Base-by-base conservation (phyloP, 2,797 vertebrate species). In the Alcedo atthis region DNA sequence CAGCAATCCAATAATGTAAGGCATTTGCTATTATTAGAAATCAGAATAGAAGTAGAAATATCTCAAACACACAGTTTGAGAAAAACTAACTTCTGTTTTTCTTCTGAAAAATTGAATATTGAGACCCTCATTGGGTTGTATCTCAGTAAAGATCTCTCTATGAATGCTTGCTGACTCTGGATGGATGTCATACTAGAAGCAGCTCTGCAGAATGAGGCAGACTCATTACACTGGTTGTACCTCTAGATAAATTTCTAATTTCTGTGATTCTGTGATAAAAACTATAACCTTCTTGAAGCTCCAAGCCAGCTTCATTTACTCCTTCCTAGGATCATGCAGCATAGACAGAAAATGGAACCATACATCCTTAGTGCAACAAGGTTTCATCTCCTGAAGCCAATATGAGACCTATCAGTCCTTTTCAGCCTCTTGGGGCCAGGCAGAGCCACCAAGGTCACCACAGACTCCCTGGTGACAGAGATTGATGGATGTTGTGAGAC, bases 401-500 rank as follows among this genome's bases (percentile, higher is more conserved):
- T 5, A 3, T 19, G n/a, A 11, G 13, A 51, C 3, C 9, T 25
- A 9, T 33, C 8, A n/a, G 7, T n/a, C 45, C 21, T 53, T 43
- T 67, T 46, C 33, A 30, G 17, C 15, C 21, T 66, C 35, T 13
- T 0, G 21, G 32, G 12, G 17, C 14, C 25, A 32, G 43, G n/a
- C 28, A 67, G 28, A 48, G 16, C 11, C 42, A 73, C 14, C 17
- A 15, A 49, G 21, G 12, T 11, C 62, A 40, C n/a, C 15, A 4
- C 28, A 63, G 57, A 25, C 11, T 45, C n/a, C 4, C 18, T 12
- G 0, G 2, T 40, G 75, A 10, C 30, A 63, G 22, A 48, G 46
- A 18, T 13, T 57, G 35, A 32, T 49, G 14, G 5, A 4, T 1
- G 10, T 11, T 0, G 1, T 24, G n/a, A 80, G 51, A 35, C 16